Evolutionary conservation across 2,888 invertebrate genomes (phyloP).

Genomic region (Meta bourneti): DNA sequence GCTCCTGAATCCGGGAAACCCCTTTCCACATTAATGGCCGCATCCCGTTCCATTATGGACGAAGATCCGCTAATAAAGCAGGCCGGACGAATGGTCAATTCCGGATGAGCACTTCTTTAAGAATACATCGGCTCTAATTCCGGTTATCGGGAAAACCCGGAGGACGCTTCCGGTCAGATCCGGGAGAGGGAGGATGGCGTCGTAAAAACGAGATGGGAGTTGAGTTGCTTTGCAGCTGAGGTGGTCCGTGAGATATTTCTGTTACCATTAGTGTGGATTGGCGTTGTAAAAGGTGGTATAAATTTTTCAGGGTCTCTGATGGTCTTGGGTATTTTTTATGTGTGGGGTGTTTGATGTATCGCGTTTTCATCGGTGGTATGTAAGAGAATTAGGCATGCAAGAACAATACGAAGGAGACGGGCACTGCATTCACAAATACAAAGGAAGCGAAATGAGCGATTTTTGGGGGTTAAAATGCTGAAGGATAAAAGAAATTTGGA

Average conservation of each 20-base stretch:
- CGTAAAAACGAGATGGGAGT: background rate
- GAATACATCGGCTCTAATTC: slow-evolving; percentile 53
- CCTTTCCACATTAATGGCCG: background rate
- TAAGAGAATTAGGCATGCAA: too few relatives aligned
- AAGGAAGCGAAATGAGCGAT: background rate
- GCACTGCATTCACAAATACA: background rate
- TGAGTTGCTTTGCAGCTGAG: background rate
- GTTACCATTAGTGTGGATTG: background rate
- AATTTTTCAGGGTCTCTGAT: background rate
- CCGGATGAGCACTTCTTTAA: slow-evolving; percentile 41
- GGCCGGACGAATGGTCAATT: background rate
- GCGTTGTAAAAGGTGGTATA: background rate
- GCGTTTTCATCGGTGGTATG: too few relatives aligned
- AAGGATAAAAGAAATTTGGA: too few relatives aligned
- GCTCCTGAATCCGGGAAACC: background rate
- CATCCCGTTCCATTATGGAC: slow-evolving; percentile 25
- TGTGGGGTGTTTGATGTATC: background rate
- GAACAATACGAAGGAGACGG: background rate
- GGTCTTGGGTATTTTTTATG: background rate
- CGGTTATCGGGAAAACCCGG: slow-evolving; percentile 24
- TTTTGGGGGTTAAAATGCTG: background rate
- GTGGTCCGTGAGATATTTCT: too few relatives aligned
- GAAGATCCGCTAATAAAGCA: slow-evolving; percentile 33
- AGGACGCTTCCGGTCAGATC: background rate
- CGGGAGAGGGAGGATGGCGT: background rate